Percentiles rank a stretch among this genome's conserved stretches.
Evolutionary conservation across 1,140 invertebrate genomes (phyloP).

Genomic region (Prorops nasuta): DNA sequence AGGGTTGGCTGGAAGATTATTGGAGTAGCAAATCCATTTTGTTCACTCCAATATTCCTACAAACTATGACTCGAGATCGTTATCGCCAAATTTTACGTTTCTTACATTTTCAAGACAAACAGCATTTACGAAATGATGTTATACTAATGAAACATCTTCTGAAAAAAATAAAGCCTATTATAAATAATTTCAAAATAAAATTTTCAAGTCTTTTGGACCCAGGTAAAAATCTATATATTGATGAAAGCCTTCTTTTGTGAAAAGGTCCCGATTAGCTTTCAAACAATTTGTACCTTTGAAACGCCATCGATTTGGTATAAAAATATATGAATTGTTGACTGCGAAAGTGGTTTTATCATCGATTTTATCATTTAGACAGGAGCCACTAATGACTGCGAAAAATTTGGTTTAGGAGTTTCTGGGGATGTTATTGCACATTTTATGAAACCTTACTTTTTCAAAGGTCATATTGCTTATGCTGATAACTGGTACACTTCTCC

Average conservation of each 20-base stretch:
- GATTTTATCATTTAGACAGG: slow-evolving; percentile 31
- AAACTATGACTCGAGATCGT: slow-evolving; percentile 25
- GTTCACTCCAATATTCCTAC: slow-evolving; percentile 26
- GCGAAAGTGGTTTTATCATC: slow-evolving; percentile 27
- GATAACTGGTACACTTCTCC: slow-evolving; percentile 50
- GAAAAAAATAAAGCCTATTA: slow-evolving; percentile 15
- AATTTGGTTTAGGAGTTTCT: slow-evolving; percentile 18
- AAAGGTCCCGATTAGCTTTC: slow-evolving; percentile 1
- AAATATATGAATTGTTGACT: slow-evolving; percentile 22
- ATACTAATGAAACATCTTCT: slow-evolving; percentile 18
- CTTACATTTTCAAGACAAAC: slow-evolving; percentile 15
- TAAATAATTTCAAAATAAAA: slow-evolving; percentile 14
- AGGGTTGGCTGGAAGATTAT: slow-evolving; percentile 22
- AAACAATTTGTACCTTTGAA: slow-evolving; percentile 11
- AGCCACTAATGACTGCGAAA: slow-evolving; percentile 6
- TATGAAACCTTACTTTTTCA: slow-evolving; percentile 19
- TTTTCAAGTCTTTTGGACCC: slow-evolving; percentile 10
- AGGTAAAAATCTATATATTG: slow-evolving; percentile 4
- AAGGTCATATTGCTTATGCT: slow-evolving; percentile 39
- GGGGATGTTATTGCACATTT: slow-evolving; percentile 1
- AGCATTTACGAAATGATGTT: slow-evolving; percentile 8
- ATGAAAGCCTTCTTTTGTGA: slow-evolving; percentile 9
- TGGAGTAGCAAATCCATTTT: slow-evolving; percentile 27
- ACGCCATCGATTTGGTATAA: slow-evolving; percentile 4
- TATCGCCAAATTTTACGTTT: slow-evolving; percentile 18